Evolutionary conservation across 2,113 vertebrate genomes (phyloP), one percentile per base, ranked within the genome.

Genomic region (Verasper variegatus): DNA sequence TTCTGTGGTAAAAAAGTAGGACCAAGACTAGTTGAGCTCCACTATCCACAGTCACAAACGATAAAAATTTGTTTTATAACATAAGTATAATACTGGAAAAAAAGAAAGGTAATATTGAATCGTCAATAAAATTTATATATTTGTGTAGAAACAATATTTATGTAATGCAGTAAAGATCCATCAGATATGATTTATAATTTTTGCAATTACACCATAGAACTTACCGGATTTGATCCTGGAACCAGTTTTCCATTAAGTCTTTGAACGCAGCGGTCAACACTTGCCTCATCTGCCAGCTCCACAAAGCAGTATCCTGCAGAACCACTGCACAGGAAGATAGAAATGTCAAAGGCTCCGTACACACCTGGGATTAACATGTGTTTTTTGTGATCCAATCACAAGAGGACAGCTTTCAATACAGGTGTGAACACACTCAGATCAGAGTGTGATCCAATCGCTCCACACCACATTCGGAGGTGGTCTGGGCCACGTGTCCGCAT

Each of bases 261-360:
- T 76, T 94, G 93, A 56, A 95, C 94, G 61, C 93, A 95, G 18
- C 95, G 94, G 74, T 95, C 95, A 26, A 95, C 95, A 21, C 94
- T 94, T 21, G 91, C 91, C 84, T 95, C 95, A 63, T 95, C 95
- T 65, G 95, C 89, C 78, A 95, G 77, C 88, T 95, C 95, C 86
- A 95, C 95, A 88, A 95, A 95, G 79, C 95, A 95, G 82, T 95
- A 95, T 58, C 95, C 95, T 17, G 95, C 95, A 24, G 94, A 95
- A 21, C 94, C 94, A 14, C 94, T 86, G 66, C 11, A 80, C 17
- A 40, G 7, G 5, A 61, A 2, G 10, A 79, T 17, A 76, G 17
- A 83, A 2, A 21, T 3, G 14, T 58, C 21, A 82, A 2, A 10
- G 23, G 57, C 13, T 23, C 11, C 27, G 13, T n/a, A 35, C 31